Evolutionary conservation across 2,888 invertebrate species (phyloP).

Genomic region (Acronicta leporina): DNA sequence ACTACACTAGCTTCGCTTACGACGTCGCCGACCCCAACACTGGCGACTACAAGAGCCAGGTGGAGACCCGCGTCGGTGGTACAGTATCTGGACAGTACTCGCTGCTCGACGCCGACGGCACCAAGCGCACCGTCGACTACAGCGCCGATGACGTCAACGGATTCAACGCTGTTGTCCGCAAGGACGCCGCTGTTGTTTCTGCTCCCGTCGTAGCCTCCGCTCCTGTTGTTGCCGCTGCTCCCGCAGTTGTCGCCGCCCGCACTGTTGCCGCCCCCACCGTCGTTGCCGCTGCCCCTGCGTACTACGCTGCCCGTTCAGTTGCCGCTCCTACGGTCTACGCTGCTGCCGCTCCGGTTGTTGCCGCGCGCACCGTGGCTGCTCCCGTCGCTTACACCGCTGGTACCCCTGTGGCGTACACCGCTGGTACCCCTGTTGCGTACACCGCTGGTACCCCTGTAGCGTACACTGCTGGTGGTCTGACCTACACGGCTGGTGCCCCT

Average conservation of each 20-base stretch:
- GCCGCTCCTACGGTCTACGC: constrained; percentile 45
- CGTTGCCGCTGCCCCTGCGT: constrained; percentile 51
- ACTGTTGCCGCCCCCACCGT: constrained; percentile 53
- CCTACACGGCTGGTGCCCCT: constrained; percentile 38
- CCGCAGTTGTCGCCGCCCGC: constrained; percentile 57
- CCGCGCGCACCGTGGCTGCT: constrained; percentile 49
- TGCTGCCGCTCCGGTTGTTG: constrained; percentile 36
- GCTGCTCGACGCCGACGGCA: constrained; percentile 87
- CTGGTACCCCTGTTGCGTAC: constrained; percentile 52
- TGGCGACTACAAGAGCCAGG: constrained; percentile 89
- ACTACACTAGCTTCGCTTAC: constrained; percentile 88
- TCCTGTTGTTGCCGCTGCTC: constrained; percentile 65
- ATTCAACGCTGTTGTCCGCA: constrained; percentile 89
- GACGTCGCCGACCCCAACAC: constrained; percentile 89
- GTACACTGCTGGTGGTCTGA: constrained; percentile 40
- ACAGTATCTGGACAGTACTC: constrained; percentile 88
- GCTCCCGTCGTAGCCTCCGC: constrained; percentile 71
- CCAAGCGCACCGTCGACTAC: constrained; percentile 88
- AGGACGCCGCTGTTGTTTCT: constrained; percentile 80
- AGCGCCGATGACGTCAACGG: constrained; percentile 88
- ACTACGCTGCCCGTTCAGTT: constrained; percentile 33
- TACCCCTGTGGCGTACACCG: constrained; percentile 42
- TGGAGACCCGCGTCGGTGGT: constrained; percentile 87
- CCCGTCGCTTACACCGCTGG: constrained; percentile 31
- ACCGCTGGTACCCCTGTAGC: constrained; percentile 35